A percentile compares a stretch with the other conserved stretches of the same genome.
Evolutionary conservation across 1,140 invertebrate genomes (phyloP).

Genomic region (Ceratitis capitata): DNA sequence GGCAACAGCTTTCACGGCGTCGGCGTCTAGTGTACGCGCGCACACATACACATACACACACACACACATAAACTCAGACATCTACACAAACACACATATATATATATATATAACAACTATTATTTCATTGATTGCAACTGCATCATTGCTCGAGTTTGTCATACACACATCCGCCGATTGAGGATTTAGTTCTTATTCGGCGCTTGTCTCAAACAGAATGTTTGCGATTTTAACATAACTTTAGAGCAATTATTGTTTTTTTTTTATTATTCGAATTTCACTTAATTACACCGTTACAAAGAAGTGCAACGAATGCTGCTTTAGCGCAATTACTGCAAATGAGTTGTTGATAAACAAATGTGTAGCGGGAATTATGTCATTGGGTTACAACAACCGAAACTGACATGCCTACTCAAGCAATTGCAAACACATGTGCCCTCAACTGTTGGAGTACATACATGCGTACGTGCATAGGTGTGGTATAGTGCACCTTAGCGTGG

Average conservation of each 20-base stretch:
- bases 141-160: neutral
- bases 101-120: neutral
- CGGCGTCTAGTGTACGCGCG: neutral
- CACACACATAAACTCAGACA: neutral
- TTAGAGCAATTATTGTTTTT: neutral
- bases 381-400: neutral
- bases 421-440: neutral
- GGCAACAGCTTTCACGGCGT: neutral
- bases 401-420: neutral
- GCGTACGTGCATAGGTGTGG: neutral
- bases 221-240: neutral
- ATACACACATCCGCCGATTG: neutral
- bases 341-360: neutral
- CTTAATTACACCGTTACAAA: neutral
- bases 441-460: neutral
- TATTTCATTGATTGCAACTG: neutral
- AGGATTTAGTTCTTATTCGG: conserved; percentile 11
- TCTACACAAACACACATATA: neutral
- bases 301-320: neutral
- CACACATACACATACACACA: neutral
- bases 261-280: neutral
- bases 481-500: neutral
- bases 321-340: neutral
- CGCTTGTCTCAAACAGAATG: conserved; percentile 22
- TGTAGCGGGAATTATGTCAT: neutral